Evolutionary conservation across 2,888 invertebrate species (phyloP), one percentile per base, ranked within the genome.

Genomic region (Biston stratarius): DNA sequence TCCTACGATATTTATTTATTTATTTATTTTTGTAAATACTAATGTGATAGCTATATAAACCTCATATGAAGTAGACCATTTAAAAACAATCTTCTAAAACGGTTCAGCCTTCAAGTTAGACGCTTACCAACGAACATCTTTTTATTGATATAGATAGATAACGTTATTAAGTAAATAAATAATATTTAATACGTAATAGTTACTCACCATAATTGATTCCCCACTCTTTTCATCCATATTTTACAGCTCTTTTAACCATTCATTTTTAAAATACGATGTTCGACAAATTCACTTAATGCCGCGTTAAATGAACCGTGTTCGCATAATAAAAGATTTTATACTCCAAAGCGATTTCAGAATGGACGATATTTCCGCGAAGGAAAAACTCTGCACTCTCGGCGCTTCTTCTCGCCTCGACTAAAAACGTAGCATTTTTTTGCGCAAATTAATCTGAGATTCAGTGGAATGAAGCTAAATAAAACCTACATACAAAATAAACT

Each of bases 311-410:
- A 92, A 93, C 92, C 89, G 90, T 92, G 85, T 83, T 90, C 86
- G 88, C 88, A 90, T 92, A 92, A 92, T 91, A 93, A 93, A 92
- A 92, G 92, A 92, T 90, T 92, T 91, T 91, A 88, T 89, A 90
- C 88, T 89, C 83, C 86, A 89, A 91, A 90, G 82, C 88, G 90
- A 91, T 92, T 92, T 88, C 83, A 85, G 78, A 89, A 91, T 83
- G 87, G 87, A 84, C 87, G 86, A 88, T 91, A 90, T 89, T 90
- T 90, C 87, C 87, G 85, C 83, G 81, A 77, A 86, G 81, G 84
- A 80, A 81, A 84, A 85, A 84, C 80, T 81, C 82, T 77, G 82
- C 80, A 78, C 81, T 84, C 79, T 78, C 76, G 80, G 74, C 78
- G 84, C 82, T 82, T 82, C 85, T 76, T 84, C 83, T 82, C 82